Evolutionary conservation across 2,888 invertebrate genomes (phyloP), one percentile per base, ranked within the genome.

Genomic region (Callyntrura guangdongensis): DNA sequence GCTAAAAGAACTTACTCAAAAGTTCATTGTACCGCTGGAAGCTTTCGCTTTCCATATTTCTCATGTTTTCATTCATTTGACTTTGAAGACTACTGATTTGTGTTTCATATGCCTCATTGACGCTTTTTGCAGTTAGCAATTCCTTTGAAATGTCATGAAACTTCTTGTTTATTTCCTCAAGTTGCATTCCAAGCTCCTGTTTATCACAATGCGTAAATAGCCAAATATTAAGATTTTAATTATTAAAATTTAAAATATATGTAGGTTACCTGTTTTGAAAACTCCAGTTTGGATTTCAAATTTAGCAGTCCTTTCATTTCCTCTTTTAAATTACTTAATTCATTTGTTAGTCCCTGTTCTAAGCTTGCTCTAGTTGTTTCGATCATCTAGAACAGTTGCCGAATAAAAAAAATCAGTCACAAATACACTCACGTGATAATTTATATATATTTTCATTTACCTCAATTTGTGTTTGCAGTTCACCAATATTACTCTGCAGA

Each of bases 151-250:
- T 94, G 72, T 96, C 95, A 61, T 95, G 95, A 92, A 96, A 95
- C 94, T 96, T 96, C 17, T 95, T 95, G 94, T 97, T 96, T 74
- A 97, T 95, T 91, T 96, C 96, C 92, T 96, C 96, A 95, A 97
- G 97, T 94, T 97, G 96, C 94, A 96, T 96, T 91, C 96, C 95
- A 92, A 97, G 95, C 94, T 96, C 96, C 95, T 97, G 20, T 12
- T 2, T 47, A 77, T 14, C 49, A 20, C 11, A 14, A 77, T 17
- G 14, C 2, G 9, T 17, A 67, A 9, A 69, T 69, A 25, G 36
- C 4, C 17, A 45, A 47, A 47, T 11, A 22, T 22, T 74, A n/a
- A n/a, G 47, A 1, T 69, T 14, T 45, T 45, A 45, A 14, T 36
- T n/a, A 17, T n/a, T 4, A 47, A n/a, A 67, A 85, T 64, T 82